Percentiles rank a stretch among this genome's conserved stretches.
Evolutionary conservation across 2,888 invertebrate species (phyloP).

Genomic region (Cancer borealis): DNA sequence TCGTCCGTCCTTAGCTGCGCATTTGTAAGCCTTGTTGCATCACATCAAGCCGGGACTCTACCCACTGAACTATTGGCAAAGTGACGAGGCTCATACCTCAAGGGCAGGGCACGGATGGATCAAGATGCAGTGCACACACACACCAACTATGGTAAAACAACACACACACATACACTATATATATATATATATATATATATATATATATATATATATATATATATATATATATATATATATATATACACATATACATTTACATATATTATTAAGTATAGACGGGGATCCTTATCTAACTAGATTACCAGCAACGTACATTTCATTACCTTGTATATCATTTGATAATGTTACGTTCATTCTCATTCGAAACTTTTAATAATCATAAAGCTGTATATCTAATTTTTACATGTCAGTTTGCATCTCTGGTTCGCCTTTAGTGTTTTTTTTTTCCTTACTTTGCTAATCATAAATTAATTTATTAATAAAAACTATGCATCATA

Average conservation of each 20-base stretch:
- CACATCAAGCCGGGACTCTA: conserved; percentile 44
- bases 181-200: neutral
- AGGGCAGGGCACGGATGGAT: neutral
- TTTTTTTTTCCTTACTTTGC: neutral
- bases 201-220: neutral
- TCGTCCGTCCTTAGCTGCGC: conserved; percentile 58
- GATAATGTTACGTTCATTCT: neutral
- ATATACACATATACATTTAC: neutral
- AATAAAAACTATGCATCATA: neutral
- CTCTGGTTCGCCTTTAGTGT: neutral
- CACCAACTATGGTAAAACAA: neutral
- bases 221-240: neutral
- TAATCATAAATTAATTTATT: conserved; percentile 3
- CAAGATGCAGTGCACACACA: neutral
- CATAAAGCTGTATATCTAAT: neutral
- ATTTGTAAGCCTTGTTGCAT: conserved; percentile 65
- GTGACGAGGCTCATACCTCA: conserved; percentile 1
- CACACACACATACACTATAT: neutral
- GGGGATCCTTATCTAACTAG: neutral
- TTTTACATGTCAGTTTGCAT: neutral
- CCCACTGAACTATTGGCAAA: conserved; percentile 35
- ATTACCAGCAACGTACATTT: neutral
- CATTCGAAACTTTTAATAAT: neutral
- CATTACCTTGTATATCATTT: neutral
- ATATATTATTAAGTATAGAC: neutral